These are phyloP conservation scores for Thelaira solivaga DNA, from an alignment of 2,888 invertebrate species.

Conservation along the genomic window DNA sequence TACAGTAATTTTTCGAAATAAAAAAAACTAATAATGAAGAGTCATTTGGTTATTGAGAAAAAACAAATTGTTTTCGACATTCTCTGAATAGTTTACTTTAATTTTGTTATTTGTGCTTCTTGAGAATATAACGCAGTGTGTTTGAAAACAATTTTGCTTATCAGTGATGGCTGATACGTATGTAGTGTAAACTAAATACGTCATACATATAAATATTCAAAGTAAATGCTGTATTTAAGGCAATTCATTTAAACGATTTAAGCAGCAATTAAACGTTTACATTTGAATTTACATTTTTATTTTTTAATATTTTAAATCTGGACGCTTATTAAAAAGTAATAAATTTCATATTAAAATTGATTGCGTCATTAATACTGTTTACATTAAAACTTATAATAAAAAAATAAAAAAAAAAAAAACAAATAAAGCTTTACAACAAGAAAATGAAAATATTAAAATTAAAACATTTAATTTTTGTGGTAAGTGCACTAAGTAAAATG, in stretches of 20 bases:
- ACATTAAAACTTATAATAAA: neutral
- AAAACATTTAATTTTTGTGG: slow-evolving; percentile 15
- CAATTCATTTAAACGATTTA: neutral
- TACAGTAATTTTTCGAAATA: too few species aligned
- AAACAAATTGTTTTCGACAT: neutral
- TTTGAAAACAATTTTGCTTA: neutral
- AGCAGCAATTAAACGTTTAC: neutral
- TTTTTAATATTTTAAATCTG: too few species aligned
- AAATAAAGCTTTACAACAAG: neutral
- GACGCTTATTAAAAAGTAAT: too few species aligned
- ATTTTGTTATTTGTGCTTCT: neutral
- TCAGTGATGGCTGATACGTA: slow-evolving; percentile 29
- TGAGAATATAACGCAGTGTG: neutral
- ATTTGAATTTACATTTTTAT: too few species aligned
- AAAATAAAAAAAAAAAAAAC: too few species aligned
- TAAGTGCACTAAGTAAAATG: slow-evolving; percentile 10
- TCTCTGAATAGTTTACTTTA: neutral
- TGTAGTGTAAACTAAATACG: too few species aligned
- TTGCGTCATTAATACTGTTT: neutral
- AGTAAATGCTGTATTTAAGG: neutral
- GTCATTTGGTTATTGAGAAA: neutral
- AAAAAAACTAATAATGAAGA: neutral
- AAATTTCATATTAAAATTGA: too few species aligned
- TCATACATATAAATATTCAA: slow-evolving; percentile 12
- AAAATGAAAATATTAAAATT: slow-evolving; percentile 21